Evolutionary conservation across 1,140 invertebrate species (phyloP).

Genomic region (Bombus turneri): DNA sequence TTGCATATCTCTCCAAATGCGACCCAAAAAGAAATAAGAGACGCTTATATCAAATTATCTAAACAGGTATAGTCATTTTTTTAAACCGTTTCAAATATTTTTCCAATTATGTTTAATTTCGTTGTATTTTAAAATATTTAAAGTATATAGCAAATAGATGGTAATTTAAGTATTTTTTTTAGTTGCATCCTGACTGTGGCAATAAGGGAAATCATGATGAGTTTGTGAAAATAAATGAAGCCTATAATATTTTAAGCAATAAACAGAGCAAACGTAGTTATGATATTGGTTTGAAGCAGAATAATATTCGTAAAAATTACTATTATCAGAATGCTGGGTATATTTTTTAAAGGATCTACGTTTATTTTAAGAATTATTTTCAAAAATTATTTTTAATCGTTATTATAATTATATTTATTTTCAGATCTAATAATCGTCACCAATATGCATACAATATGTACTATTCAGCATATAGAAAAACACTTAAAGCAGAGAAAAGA

Average conservation of each 20-base stretch:
- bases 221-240: conserved; percentile 83
- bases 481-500: not conserved
- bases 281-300: conserved; percentile 61
- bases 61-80: conserved; percentile 70
- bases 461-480: not conserved
- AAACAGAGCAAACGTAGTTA: conserved; percentile 51
- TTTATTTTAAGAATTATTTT: conserved; percentile 6
- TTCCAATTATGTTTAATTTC: not conserved
- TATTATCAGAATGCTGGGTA: not conserved
- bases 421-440: conserved; percentile 18
- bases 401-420: conserved; percentile 1
- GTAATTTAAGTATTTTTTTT: not conserved
- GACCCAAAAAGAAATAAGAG: conserved; percentile 73
- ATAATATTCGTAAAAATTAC: not conserved
- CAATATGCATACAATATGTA: not conserved
- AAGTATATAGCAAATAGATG: not conserved
- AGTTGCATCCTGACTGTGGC: conserved; percentile 83
- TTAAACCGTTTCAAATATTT: not conserved
- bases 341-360: conserved; percentile 1
- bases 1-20: conserved; percentile 65
- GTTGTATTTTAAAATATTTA: conserved; percentile 1
- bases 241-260: conserved; percentile 82
- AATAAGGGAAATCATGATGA: conserved; percentile 76
- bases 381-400: not conserved
- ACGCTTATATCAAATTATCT: conserved; percentile 75